Percentiles rank a stretch among this genome's conserved stretches.
Conservation (phyloP, 2,113 vertebrate species). For the Melanocharis versteri region DNA sequence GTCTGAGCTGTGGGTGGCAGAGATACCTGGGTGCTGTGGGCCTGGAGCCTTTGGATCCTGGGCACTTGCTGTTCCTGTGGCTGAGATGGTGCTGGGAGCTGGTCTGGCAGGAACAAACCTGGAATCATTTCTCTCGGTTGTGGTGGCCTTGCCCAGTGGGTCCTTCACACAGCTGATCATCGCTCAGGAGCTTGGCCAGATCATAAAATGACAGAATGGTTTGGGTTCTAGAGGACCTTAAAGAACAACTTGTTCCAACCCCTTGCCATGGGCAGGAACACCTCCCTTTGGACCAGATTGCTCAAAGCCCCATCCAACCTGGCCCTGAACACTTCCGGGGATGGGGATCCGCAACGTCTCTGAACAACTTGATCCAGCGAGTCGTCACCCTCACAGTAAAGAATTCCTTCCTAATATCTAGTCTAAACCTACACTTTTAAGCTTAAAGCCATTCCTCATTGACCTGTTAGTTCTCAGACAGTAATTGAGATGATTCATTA, state of each 20-base stretch:
- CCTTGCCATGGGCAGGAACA: neutral
- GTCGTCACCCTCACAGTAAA: neutral
- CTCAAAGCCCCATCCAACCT: neutral
- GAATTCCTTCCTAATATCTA: neutral
- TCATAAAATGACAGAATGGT: neutral
- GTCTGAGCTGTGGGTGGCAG: neutral
- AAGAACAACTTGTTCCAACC: neutral
- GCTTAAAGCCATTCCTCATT: neutral
- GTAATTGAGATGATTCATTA: neutral
- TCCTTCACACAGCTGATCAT: neutral
- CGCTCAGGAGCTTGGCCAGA: neutral
- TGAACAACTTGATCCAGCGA: neutral
- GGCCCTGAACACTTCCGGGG: neutral
- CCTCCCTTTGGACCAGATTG: neutral
- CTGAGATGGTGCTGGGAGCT: neutral
- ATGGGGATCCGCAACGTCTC: fast-evolving
- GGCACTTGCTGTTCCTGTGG: neutral
- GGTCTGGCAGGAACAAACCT: neutral
- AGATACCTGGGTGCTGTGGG: neutral
- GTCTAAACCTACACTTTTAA: neutral
- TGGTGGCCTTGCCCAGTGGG: neutral
- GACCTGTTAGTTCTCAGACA: neutral
- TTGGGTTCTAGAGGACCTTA: neutral
- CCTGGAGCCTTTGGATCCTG: neutral
- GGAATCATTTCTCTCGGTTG: neutral